Evolutionary conservation across 1,140 invertebrate genomes (phyloP).

Genomic region (Matsumurasca onukii): DNA sequence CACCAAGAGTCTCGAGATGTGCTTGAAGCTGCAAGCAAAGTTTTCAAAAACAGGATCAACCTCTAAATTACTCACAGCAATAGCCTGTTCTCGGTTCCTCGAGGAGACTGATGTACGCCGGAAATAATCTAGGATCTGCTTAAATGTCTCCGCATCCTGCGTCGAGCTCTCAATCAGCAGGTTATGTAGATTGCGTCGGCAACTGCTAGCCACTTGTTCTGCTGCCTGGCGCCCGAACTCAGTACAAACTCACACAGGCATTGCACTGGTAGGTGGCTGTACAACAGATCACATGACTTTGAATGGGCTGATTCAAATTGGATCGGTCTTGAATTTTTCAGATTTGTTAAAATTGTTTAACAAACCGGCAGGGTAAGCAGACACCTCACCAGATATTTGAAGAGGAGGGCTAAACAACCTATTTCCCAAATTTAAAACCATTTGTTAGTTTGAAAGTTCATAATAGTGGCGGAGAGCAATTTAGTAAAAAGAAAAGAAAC

Average conservation of each 20-base stretch:
- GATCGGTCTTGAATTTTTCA: no score
- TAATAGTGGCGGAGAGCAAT: no score
- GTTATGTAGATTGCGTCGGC: slow-evolving; percentile 70
- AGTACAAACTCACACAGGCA: slow-evolving; percentile 95
- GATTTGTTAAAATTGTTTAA: no score
- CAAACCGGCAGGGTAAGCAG: no score
- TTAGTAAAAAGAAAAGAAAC: no score
- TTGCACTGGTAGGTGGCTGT: slow-evolving; percentile 86
- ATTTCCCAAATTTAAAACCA: no score
- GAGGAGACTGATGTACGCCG: slow-evolving; percentile 80
- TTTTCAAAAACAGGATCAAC: background rate
- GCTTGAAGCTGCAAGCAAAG: background rate
- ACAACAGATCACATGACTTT: slow-evolving; percentile 35
- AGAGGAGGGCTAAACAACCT: no score
- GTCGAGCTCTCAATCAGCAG: slow-evolving; percentile 62
- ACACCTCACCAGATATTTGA: no score
- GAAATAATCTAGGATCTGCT: slow-evolving; percentile 91
- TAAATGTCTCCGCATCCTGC: slow-evolving; percentile 59
- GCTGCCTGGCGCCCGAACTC: slow-evolving; percentile 60
- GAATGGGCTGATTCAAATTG: no score
- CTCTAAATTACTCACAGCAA: slow-evolving; percentile 52
- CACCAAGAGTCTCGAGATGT: no score
- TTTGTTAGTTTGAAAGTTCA: no score
- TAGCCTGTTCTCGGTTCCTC: slow-evolving; percentile 75
- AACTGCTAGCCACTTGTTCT: slow-evolving; percentile 79